Evolutionary conservation across 2,797 vertebrate genomes (phyloP), one percentile per base, ranked within the genome.

Genomic region (Gymnocypris eckloni): DNA sequence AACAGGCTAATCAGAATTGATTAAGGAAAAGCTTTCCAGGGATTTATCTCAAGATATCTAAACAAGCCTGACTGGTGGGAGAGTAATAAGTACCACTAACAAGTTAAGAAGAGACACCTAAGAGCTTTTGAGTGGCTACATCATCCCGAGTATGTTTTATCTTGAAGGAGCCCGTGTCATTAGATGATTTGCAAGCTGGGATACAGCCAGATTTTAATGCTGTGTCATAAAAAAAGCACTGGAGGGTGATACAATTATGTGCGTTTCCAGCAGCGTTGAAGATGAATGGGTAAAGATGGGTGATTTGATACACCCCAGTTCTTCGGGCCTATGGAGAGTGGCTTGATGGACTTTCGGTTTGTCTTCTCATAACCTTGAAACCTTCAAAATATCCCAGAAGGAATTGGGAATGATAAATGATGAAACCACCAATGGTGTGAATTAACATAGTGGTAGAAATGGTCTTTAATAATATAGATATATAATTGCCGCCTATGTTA

Each of bases 1-100:
- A 90, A 87, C 83, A 81, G 79, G 81, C 76, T 87, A 83, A 89
- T 89, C 66, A 83, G 56, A 79, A 78, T 54, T 87, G 81, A 87
- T 86, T 87, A 86, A 83, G 69, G 77, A 75, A 88, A 87, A 79
- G 72, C 76, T 84, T 81, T 81, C 77, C 41, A 82, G 45, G 59
- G 76, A 89, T 83, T 77, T 85, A 48, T 73, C 88, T 86, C 43
- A 81, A 85, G n/a, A 87, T 61, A 48, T 84, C 77, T 25, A 59
- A 78, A 78, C 45, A 81, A 78, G 83, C 72, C 48, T 33, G 69
- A 80, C 43, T 81, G 76, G 52, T 70, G 69, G 54, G 43, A 73
- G 50, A 87, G 10, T 70, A n/a, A 70, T 61, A 81, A 69, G 75
- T 79, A 88, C 33, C 50, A 81, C 69, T 80, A 77, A 83, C 73